phyloP scores from a whole-genome alignment of 2,888 invertebrate genomes.

The Acronicta leporina region DNA sequence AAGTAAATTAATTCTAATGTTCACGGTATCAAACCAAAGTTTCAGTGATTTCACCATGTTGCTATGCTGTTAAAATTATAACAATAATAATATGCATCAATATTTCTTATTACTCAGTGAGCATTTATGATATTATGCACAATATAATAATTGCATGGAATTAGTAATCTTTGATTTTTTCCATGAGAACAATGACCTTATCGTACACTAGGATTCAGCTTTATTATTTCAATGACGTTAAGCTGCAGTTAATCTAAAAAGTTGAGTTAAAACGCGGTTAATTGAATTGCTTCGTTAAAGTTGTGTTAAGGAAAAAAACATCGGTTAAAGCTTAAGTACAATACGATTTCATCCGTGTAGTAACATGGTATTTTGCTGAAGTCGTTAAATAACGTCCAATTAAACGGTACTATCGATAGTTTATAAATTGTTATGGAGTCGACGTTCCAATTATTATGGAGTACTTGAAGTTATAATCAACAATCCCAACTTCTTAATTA shows the following conservation, averaged over 20 bases:
- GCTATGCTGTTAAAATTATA: slow-evolving; percentile 2
- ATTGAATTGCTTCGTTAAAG: slow-evolving; percentile 22
- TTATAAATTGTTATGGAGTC: neutral
- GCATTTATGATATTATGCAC: slow-evolving; percentile 37
- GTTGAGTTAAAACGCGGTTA: slow-evolving; percentile 16
- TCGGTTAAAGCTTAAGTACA: slow-evolving; percentile 2
- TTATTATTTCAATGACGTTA: slow-evolving; percentile 34
- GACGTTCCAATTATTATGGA: too few relatives aligned
- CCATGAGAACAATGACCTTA: slow-evolving; percentile 63
- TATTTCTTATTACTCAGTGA: slow-evolving; percentile 34
- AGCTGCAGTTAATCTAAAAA: slow-evolving; percentile 30
- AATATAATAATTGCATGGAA: neutral
- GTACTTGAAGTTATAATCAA: too few relatives aligned
- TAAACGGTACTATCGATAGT: neutral
- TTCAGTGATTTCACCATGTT: slow-evolving; percentile 3
- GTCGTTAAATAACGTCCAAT: slow-evolving; percentile 13
- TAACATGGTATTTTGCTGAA: slow-evolving; percentile 17
- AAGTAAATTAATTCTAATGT: slow-evolving; percentile 16
- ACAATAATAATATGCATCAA: neutral
- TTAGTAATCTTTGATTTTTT: slow-evolving; percentile 57
- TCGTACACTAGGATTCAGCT: slow-evolving; percentile 35
- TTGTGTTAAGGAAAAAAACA: slow-evolving; percentile 22
- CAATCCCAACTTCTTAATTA: too few relatives aligned
- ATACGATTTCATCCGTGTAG: neutral
- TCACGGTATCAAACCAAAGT: slow-evolving; percentile 13